Evolutionary conservation across 2,888 invertebrate genomes (phyloP).

Genomic region (Himalopsyche tibetana): DNA sequence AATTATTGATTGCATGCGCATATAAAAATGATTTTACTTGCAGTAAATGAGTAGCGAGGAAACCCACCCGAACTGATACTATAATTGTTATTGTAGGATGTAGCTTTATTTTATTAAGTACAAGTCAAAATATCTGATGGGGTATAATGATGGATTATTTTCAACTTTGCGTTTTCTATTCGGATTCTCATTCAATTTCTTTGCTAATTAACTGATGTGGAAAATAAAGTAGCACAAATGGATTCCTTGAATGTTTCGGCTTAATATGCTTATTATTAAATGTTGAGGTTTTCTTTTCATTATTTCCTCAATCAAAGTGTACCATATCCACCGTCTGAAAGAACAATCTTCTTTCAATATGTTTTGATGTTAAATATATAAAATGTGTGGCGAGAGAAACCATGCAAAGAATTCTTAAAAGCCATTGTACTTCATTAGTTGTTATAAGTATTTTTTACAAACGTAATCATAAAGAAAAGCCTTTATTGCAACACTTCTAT

Average conservation of each 20-base stretch:
- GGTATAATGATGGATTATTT: slow-evolving; percentile 13
- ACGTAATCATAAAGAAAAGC: neutral
- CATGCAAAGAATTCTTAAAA: neutral
- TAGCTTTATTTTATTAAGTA: slow-evolving; percentile 8
- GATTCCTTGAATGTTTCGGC: neutral
- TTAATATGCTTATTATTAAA: neutral
- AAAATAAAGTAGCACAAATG: neutral
- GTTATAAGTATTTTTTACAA: slow-evolving; percentile 3
- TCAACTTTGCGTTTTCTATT: neutral
- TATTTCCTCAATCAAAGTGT: neutral
- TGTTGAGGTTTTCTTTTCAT: neutral
- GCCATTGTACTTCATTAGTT: slow-evolving; percentile 20
- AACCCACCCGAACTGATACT: slow-evolving; percentile 34
- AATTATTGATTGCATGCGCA: slow-evolving; percentile 14
- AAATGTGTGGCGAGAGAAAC: neutral
- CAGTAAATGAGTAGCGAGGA: slow-evolving; percentile 29
- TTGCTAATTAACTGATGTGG: neutral
- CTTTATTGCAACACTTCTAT: too few relatives aligned
- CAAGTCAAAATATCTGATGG: neutral
- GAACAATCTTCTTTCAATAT: slow-evolving; percentile 1
- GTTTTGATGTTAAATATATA: neutral
- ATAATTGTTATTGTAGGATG: slow-evolving; percentile 8
- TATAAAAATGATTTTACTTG: neutral
- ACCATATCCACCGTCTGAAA: slow-evolving; percentile 24
- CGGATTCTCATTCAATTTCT: neutral